Conservation (phyloP, 2,888 invertebrate species). For the Amphimallon solstitiale region DNA sequence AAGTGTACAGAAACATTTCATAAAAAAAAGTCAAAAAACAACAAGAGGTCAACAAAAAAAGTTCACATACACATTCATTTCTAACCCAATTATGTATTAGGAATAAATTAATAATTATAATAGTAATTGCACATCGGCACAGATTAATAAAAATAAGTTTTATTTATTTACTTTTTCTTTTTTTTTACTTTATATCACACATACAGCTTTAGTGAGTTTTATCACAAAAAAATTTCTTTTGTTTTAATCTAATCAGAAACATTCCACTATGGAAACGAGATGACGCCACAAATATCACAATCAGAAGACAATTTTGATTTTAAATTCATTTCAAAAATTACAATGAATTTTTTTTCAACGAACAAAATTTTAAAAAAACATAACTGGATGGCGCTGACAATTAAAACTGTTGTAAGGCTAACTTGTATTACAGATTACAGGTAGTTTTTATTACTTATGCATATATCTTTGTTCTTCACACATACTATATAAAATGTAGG, state of each 20-base stretch:
- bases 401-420: too few species aligned
- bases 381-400: too few species aligned
- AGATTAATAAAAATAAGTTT: slow-evolving; percentile 17
- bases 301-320: slow-evolving; percentile 25
- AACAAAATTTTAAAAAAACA: too few species aligned
- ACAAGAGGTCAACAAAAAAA: slow-evolving; percentile 17
- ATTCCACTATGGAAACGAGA: neutral
- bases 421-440: too few species aligned
- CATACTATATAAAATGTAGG: too few species aligned
- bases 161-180: slow-evolving; percentile 6
- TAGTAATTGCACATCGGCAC: slow-evolving; percentile 19
- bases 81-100: neutral
- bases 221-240: slow-evolving; percentile 22
- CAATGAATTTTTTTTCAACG: neutral
- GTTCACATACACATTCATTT: slow-evolving; percentile 1
- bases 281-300: slow-evolving; percentile 21
- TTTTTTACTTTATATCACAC: slow-evolving; percentile 25
- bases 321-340: neutral
- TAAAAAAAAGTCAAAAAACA: slow-evolving; percentile 27
- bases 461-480: too few species aligned
- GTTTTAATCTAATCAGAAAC: slow-evolving; percentile 17
- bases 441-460: too few species aligned
- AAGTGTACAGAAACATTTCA: slow-evolving; percentile 20
- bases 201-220: slow-evolving; percentile 31
- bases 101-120: slow-evolving; percentile 24